Base-by-base conservation (phyloP, 2,113 vertebrate species). In the Tenebrosternarchus preto region DNA sequence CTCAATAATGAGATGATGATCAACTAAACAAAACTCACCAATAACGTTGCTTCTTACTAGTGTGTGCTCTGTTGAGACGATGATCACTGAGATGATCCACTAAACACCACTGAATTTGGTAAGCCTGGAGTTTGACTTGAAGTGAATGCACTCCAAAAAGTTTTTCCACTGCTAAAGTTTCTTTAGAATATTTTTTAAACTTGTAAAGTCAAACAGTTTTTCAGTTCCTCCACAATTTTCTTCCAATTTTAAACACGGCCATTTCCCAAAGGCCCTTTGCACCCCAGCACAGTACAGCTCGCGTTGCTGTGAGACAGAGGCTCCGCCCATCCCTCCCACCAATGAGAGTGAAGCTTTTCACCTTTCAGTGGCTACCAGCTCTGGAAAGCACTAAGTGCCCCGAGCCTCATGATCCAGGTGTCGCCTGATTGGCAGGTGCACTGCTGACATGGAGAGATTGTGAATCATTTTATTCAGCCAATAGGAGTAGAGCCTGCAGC, bases 21-120 rank as follows among this genome's bases (percentile, higher is more conserved):
- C n/a, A n/a, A n/a, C n/a, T n/a, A n/a, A 80, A 27, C 22, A 20
- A 75, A 72, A 39, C 80, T 76, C 64, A 76, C 59, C 69, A 73
- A 43, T 66, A 25, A 25, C 29, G 24, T n/a, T 31, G 27, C 68
- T 1, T 25, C 25, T 64, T 29, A 20, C 33, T 59, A 72, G 36
- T 22, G 53, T 2, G 70, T 29, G 29, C 59, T 19, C 46, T 11
- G 22, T 46, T 31, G 36, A 75, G 46, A 70, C 15, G n/a, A n/a
- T n/a, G n/a, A n/a, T n/a, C n/a, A n/a, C n/a, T n/a, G n/a, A 57
- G 29, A 77, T 27, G 46, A 56, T 33, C 63, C 33, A 19, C 64
- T 27, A 17, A 61, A 29, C 33, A 29, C 19, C 56, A 1, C 61
- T 4, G 25, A n/a, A 17, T 68, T 74, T 24, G 17, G 33, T 7